phyloP scores from a whole-genome alignment of 2,797 vertebrate species.

The Eurystomus glaucurus region DNA sequence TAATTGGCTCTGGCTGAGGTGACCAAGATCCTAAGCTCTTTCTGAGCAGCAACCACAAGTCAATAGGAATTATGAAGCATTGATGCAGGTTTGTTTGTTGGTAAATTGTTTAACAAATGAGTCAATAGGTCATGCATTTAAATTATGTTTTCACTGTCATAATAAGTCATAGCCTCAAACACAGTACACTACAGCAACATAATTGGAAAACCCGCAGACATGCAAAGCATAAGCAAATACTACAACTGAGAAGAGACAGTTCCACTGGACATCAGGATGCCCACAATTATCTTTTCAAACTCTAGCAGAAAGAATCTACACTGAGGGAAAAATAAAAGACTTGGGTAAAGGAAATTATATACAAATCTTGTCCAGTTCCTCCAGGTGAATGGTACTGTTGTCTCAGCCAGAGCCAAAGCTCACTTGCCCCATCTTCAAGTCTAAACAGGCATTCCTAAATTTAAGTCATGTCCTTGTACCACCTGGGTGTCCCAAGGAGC shows the following conservation, averaged over 20 bases:
- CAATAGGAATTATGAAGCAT: background rate
- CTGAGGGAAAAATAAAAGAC: background rate
- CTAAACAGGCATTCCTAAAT: background rate
- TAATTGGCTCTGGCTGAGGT: background rate
- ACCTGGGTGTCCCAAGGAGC: background rate
- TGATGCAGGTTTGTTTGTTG: background rate
- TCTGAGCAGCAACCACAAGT: background rate
- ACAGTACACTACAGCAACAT: background rate
- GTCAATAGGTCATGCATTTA: background rate
- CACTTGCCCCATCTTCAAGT: background rate
- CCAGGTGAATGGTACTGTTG: accelerated
- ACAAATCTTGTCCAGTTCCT: background rate
- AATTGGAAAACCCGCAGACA: background rate
- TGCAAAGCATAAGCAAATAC: background rate
- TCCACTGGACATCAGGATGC: background rate
- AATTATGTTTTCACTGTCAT: background rate
- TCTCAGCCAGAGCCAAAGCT: background rate
- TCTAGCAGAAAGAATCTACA: background rate
- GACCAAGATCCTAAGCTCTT: background rate
- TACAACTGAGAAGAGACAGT: background rate
- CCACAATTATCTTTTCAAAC: background rate
- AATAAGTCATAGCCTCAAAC: background rate
- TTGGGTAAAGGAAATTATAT: background rate
- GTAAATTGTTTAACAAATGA: background rate
- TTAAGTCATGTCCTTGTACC: background rate